Percentiles rank a stretch among this genome's conserved stretches.
These are phyloP conservation scores for Lophius piscatorius DNA, from an alignment of 2,113 vertebrate genomes.

Conservation along the genomic window DNA sequence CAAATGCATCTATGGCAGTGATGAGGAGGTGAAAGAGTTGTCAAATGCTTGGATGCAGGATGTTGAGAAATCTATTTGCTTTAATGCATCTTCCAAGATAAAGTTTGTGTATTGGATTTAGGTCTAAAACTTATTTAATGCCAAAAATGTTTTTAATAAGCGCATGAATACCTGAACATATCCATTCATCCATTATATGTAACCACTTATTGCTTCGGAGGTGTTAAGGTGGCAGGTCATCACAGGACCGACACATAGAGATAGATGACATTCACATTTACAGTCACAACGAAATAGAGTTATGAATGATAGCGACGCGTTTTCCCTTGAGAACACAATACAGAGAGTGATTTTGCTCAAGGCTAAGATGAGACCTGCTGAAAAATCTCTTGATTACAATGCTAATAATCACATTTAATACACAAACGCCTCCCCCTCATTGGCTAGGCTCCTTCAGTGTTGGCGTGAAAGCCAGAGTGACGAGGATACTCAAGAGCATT, in stretches of 20 bases:
- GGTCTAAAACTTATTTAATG: too few species aligned
- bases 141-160: too few species aligned
- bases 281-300: too few species aligned
- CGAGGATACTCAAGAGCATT: slow-evolving; percentile 24
- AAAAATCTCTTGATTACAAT: slow-evolving; percentile 57
- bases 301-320: too few species aligned
- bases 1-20: not conserved
- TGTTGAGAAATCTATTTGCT: too few species aligned
- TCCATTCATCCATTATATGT: slow-evolving; percentile 25
- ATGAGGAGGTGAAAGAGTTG: not conserved
- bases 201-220: too few species aligned
- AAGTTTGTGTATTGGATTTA: too few species aligned
- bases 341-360: slow-evolving; percentile 62
- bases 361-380: slow-evolving; percentile 52
- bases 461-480: slow-evolving; percentile 30
- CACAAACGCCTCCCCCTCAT: slow-evolving; percentile 30
- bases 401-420: slow-evolving; percentile 67
- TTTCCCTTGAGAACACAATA: too few species aligned
- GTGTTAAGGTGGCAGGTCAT: too few species aligned
- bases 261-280: slow-evolving; percentile 55
- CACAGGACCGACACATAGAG: too few species aligned
- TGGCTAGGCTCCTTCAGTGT: slow-evolving; percentile 30
- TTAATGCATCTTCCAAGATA: not conserved
- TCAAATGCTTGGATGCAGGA: not conserved
- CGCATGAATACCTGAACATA: slow-evolving; percentile 56